Percentiles rank a stretch among this genome's conserved stretches.
Evolutionary conservation across 2,797 vertebrate species (phyloP).

Genomic region (Chaetodon trifasciatus): DNA sequence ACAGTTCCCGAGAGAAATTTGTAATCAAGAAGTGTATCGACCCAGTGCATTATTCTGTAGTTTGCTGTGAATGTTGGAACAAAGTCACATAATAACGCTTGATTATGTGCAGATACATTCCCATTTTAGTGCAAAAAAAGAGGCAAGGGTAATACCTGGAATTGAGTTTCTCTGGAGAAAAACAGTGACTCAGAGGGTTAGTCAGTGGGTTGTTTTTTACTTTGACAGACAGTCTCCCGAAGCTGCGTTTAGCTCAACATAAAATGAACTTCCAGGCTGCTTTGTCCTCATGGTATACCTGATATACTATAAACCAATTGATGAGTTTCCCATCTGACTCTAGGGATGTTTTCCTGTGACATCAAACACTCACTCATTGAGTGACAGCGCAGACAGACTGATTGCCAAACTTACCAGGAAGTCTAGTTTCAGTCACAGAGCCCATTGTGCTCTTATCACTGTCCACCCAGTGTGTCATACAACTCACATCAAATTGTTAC

Average conservation of each 20-base stretch:
- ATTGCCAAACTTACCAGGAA: neutral
- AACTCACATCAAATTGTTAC: neutral
- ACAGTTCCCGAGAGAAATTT: conserved; percentile 75
- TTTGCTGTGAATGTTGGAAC: conserved; percentile 62
- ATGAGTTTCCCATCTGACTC: neutral
- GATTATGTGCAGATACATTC: conserved; percentile 62
- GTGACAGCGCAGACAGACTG: neutral
- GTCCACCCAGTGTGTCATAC: neutral
- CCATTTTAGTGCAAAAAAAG: conserved; percentile 38
- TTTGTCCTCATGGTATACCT: neutral
- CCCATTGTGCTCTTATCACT: neutral
- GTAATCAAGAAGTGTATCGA: conserved; percentile 77
- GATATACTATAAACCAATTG: neutral
- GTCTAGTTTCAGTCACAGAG: neutral
- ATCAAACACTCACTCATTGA: neutral
- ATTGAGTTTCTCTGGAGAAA: conserved; percentile 50
- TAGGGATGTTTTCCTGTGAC: neutral
- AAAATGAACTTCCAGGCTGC: neutral
- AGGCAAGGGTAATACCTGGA: conserved; percentile 48
- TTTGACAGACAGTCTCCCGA: conserved; percentile 37
- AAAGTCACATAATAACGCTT: conserved; percentile 67
- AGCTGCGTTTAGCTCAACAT: conserved; percentile 6
- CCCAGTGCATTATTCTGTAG: conserved; percentile 70
- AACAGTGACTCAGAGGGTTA: conserved; percentile 18
- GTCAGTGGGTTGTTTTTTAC: conserved; percentile 50